Conservation (phyloP, 1,140 invertebrate species). For the Bombus terrestris region DNA sequence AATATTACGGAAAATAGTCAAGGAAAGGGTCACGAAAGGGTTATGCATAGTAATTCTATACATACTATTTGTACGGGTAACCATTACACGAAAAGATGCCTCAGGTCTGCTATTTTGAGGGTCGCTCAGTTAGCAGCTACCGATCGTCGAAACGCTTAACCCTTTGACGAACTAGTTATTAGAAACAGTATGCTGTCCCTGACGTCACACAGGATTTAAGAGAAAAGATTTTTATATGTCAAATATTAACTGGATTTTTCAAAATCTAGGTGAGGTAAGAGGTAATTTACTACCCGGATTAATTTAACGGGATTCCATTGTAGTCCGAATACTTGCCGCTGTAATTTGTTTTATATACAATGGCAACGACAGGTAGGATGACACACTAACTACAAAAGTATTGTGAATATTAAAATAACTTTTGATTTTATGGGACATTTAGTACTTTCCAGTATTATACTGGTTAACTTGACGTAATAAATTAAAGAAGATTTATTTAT, state of each 20-base stretch:
- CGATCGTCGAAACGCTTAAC: background rate
- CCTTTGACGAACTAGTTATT: background rate
- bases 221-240: conserved; percentile 56
- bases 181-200: background rate
- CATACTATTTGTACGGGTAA: background rate
- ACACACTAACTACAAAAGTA: too few relatives aligned
- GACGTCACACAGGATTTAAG: background rate
- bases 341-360: background rate
- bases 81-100: background rate
- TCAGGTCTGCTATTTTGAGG: background rate
- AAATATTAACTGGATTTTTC: conserved; percentile 64
- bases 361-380: background rate
- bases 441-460: too few relatives aligned
- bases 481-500: too few relatives aligned
- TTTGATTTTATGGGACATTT: rapidly evolving
- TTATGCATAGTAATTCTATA: conserved; percentile 8
- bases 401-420: rapidly evolving
- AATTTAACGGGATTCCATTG: conserved; percentile 35
- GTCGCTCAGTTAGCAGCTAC: background rate
- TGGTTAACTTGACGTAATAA: too few relatives aligned
- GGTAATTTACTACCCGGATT: background rate
- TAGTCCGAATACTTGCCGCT: background rate
- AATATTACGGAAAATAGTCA: conserved; percentile 54
- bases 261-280: background rate
- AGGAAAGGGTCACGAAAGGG: conserved; percentile 32